Evolutionary conservation across 2,888 invertebrate species (phyloP).

Genomic region (Pherbina coryleti): DNA sequence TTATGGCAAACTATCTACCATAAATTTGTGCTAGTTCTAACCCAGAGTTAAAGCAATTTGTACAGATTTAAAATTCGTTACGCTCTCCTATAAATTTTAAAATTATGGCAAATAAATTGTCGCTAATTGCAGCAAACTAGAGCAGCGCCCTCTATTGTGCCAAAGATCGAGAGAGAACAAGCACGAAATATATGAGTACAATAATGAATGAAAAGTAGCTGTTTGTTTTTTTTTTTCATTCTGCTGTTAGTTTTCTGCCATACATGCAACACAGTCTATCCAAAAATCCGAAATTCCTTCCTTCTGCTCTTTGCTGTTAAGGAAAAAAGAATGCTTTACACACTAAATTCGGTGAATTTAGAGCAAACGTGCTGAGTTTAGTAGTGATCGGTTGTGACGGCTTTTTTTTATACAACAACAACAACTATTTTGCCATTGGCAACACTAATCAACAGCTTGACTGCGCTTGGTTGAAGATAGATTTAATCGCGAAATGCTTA

Average conservation of each 20-base stretch:
- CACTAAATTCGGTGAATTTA: neutral
- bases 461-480: too few relatives aligned
- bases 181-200: neutral
- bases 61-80: constrained; percentile 18
- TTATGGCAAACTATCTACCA: neutral
- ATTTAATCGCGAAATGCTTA: too few relatives aligned
- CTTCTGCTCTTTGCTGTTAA: neutral
- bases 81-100: constrained; percentile 20
- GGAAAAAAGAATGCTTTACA: neutral
- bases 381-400: neutral
- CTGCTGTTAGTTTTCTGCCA: too few relatives aligned
- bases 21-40: neutral
- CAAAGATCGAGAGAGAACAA: neutral
- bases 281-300: too few relatives aligned
- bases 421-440: too few relatives aligned
- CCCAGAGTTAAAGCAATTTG: neutral
- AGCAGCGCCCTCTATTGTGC: constrained; percentile 22
- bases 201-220: neutral
- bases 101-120: constrained; percentile 33
- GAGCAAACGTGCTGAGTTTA: constrained; percentile 1
- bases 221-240: too few relatives aligned
- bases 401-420: too few relatives aligned
- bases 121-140: constrained; percentile 35
- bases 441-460: too few relatives aligned
- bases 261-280: too few relatives aligned